Conservation (phyloP, 2,113 vertebrate species). For the Dipodomys ordii region DNA sequence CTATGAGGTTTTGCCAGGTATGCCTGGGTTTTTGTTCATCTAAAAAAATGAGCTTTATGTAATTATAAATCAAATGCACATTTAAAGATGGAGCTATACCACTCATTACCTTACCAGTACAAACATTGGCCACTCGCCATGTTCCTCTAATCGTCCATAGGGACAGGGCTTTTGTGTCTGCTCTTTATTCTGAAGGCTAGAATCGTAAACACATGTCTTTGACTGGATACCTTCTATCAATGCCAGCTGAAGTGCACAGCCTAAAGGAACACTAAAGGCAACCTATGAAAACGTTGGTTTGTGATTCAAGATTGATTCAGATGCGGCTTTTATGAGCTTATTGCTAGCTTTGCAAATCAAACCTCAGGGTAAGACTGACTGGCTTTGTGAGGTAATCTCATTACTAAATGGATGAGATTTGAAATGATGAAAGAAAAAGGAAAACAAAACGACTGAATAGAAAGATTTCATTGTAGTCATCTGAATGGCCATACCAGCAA, state of each 20-base stretch:
- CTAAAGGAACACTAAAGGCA: constrained; percentile 68
- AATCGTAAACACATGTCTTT: constrained; percentile 76
- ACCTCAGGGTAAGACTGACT: constrained; percentile 20
- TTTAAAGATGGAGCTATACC: constrained; percentile 70
- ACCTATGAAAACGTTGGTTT: constrained; percentile 1
- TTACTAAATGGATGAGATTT: constrained; percentile 59
- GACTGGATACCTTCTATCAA: constrained; percentile 70
- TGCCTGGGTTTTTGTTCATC: constrained; percentile 73
- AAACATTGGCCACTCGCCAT: constrained; percentile 58
- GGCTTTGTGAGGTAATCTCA: neutral
- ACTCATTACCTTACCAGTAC: constrained; percentile 63
- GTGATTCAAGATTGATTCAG: constrained; percentile 57
- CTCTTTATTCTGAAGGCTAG: constrained; percentile 73
- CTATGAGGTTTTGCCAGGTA: constrained; percentile 61
- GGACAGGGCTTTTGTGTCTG: constrained; percentile 50
- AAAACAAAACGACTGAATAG: neutral
- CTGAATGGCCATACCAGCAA: constrained; percentile 1
- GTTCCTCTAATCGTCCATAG: constrained; percentile 56
- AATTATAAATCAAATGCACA: constrained; percentile 71
- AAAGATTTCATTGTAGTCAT: constrained; percentile 43
- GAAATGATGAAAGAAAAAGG: neutral
- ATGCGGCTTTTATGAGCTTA: constrained; percentile 23
- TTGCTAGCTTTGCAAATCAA: constrained; percentile 64
- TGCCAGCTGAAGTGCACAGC: constrained; percentile 19
- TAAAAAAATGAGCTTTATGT: constrained; percentile 60